Evolutionary conservation across 2,888 invertebrate species (phyloP).

Genomic region (Synanthedon myopaeformis): DNA sequence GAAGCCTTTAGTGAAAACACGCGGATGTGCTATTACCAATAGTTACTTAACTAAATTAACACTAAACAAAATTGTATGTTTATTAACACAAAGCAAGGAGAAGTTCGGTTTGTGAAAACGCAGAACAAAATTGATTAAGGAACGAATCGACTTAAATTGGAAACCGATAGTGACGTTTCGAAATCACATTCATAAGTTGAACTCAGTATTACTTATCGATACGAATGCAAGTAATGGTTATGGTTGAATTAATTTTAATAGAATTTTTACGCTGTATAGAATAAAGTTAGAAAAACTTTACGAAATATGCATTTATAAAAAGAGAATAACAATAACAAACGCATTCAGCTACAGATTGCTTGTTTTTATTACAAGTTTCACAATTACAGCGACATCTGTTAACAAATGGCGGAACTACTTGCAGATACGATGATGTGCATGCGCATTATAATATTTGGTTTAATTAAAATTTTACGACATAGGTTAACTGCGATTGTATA

Average conservation of each 20-base stretch:
- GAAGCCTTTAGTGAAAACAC: slow-evolving; percentile 26
- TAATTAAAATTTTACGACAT: neutral
- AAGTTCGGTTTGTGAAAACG: slow-evolving; percentile 54
- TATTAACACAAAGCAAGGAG: slow-evolving; percentile 49
- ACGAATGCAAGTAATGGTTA: slow-evolving; percentile 64
- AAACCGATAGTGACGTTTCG: slow-evolving; percentile 70
- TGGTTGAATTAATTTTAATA: slow-evolving; percentile 69
- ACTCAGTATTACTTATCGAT: slow-evolving; percentile 67
- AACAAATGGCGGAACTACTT: slow-evolving; percentile 23
- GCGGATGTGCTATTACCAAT: slow-evolving; percentile 12
- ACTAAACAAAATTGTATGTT: slow-evolving; percentile 43
- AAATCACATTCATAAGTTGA: slow-evolving; percentile 68
- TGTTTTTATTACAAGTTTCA: slow-evolving; percentile 13
- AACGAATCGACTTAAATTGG: slow-evolving; percentile 71
- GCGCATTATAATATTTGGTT: slow-evolving; percentile 36
- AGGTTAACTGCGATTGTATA: neutral
- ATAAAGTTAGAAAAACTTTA: slow-evolving; percentile 45
- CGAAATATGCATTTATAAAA: slow-evolving; percentile 54
- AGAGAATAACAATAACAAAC: slow-evolving; percentile 49
- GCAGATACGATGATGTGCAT: slow-evolving; percentile 31
- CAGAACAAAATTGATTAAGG: slow-evolving; percentile 67
- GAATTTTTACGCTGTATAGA: slow-evolving; percentile 67
- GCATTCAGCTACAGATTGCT: slow-evolving; percentile 15
- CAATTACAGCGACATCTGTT: slow-evolving; percentile 39
- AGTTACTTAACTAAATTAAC: slow-evolving; percentile 29